Evolutionary conservation across 1,140 invertebrate genomes (phyloP).

Genomic region (Tetraneura akinire): DNA sequence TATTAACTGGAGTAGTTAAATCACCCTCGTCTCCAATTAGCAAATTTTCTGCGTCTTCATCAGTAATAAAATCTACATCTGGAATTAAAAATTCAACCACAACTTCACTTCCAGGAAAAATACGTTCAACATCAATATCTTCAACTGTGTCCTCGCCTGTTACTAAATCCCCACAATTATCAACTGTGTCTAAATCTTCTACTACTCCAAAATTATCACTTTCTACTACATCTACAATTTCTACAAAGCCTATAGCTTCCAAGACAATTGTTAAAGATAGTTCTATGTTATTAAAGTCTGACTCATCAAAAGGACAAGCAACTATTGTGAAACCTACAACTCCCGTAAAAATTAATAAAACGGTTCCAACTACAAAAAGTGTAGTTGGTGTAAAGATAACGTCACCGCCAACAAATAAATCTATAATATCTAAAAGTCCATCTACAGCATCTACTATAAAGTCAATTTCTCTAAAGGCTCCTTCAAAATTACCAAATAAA

Average conservation of each 20-base stretch:
- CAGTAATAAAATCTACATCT: neutral
- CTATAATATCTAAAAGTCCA: neutral
- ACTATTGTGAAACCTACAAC: neutral
- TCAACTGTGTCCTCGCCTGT: neutral
- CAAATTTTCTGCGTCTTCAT: neutral
- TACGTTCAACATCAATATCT: neutral
- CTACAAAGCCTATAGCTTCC: neutral
- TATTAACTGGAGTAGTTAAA: neutral
- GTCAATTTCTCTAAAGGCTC: neutral
- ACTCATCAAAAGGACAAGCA: neutral
- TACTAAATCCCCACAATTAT: neutral
- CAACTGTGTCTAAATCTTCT: conserved; percentile 9
- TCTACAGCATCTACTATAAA: conserved; percentile 19
- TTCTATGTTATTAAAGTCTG: neutral
- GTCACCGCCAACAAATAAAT: conserved; percentile 11
- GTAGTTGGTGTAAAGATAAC: too few species aligned
- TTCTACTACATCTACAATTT: neutral
- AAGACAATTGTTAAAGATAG: neutral
- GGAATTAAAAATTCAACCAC: neutral
- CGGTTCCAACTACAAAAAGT: neutral
- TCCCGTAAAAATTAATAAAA: conserved; percentile 8
- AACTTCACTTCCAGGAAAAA: neutral
- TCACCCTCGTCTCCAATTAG: neutral
- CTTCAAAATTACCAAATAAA: conserved; percentile 1
- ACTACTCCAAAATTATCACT: neutral